phyloP scores from a whole-genome alignment of 2,113 vertebrate species.

The Eolophus roseicapilla region DNA sequence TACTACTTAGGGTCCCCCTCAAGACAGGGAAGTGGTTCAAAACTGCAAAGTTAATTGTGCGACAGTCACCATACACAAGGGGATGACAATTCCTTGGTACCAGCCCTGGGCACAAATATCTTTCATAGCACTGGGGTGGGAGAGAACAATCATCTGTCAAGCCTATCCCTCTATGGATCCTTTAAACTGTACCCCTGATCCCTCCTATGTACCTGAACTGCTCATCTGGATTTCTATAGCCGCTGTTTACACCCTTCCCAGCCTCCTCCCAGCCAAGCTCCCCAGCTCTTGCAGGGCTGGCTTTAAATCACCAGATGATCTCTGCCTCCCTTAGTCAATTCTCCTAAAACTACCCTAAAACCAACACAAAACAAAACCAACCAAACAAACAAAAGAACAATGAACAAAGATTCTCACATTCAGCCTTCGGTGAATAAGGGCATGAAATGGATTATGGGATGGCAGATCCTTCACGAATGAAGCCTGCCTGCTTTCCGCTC shows the following conservation, averaged over 20 bases:
- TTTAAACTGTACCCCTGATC: background rate
- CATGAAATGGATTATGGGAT: background rate
- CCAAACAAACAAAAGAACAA: background rate
- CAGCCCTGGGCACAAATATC: background rate
- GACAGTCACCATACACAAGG: fast-evolving
- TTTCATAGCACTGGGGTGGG: background rate
- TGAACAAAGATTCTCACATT: background rate
- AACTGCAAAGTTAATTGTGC: background rate
- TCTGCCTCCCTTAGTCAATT: background rate
- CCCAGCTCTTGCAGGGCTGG: background rate
- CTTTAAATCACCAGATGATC: background rate
- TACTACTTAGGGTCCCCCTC: background rate
- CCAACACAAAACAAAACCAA: fast-evolving
- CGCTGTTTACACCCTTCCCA: background rate
- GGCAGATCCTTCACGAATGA: background rate
- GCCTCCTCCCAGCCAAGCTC: background rate
- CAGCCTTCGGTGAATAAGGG: background rate
- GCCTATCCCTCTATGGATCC: background rate
- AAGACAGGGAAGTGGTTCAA: background rate
- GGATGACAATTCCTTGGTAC: background rate
- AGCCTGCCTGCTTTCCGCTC: background rate
- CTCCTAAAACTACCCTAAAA: background rate
- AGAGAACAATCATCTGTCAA: background rate
- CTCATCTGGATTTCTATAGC: background rate
- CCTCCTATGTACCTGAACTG: background rate